Base-by-base conservation (phyloP, 2,797 vertebrate genomes). In the Micromesistius poutassou region DNA sequence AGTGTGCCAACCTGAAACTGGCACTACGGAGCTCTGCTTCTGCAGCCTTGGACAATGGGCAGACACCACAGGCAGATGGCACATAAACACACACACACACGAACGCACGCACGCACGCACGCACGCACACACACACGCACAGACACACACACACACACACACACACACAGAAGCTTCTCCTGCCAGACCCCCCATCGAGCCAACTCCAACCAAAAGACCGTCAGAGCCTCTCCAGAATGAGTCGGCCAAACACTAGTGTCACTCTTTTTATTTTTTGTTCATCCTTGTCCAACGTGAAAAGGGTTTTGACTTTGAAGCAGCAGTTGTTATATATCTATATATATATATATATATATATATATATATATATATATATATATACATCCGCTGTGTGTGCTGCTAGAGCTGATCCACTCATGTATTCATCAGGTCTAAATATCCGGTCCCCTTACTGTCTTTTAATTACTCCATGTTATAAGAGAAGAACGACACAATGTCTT, bases 381-480 rank as follows among this genome's bases (percentile, higher is more conserved):
- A 36, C 7, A 36, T 38, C 46, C 22, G 46, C 14, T 50, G 55
- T 62, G 55, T 62, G 55, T 62, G 55, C 50, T 7, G 22, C 55
- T 9, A 62, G 55, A 62, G 22, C 22, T 30, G 33, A 25, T 12
- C 19, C 72, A 80, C 81, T 87, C 75, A 82, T 74, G 30, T 82
- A 81, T 35, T 40, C 33, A 46, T 82, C 50, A 78, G 71, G 42
- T 85, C 83, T 84, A 84, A 31, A 66, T 36, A 76, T 77, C 62
- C 75, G n/a, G 83, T 81, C 30, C 66, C 66, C 71, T 74, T n/a
- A 28, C 62, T 76, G 79, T 77, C 62, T 79, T 81, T 77, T 85
- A 33, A 82, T 79, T 71, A 4, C 19, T 50, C 73, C 55, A 72
- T 40, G 55, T 87, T 87, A 83, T 30, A 74, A 83, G 84, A 74